These are phyloP conservation scores for Drosophila ironensis DNA, from an alignment of 1,140 invertebrate species.

Conservation along the genomic window DNA sequence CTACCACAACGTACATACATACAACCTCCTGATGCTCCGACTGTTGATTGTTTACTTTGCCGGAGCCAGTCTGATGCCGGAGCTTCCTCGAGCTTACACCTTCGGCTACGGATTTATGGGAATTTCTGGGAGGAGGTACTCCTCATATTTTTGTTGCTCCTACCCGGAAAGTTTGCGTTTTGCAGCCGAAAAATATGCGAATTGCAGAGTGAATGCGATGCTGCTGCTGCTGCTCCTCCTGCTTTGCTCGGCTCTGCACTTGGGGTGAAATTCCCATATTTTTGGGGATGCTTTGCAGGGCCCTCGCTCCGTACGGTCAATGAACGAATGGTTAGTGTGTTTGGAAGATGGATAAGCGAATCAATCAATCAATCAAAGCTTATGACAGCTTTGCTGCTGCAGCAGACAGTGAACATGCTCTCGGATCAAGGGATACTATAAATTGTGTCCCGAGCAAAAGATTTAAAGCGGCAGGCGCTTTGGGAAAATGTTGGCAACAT, in stretches of 20 bases:
- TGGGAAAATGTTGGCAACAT: not conserved
- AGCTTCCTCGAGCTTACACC: conserved; percentile 44
- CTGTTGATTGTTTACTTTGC: conserved; percentile 42
- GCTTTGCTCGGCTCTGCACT: too few species aligned
- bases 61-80: conserved; percentile 5
- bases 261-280: conserved; percentile 11
- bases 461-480: not conserved
- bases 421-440: conserved; percentile 3
- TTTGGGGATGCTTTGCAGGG: not conserved
- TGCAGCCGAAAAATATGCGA: conserved; percentile 12
- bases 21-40: conserved; percentile 1
- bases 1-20: too few species aligned
- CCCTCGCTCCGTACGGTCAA: too few species aligned
- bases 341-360: conserved; percentile 24
- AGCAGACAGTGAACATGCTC: conserved; percentile 24
- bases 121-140: not conserved
- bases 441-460: not conserved
- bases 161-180: conserved; percentile 15
- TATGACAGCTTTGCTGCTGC: conserved; percentile 27
- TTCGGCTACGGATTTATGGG: conserved; percentile 42
- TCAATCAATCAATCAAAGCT: conserved; percentile 52
- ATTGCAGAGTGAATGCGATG: conserved; percentile 32
- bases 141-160: conserved; percentile 1
- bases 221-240: too few species aligned
- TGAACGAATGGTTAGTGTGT: conserved; percentile 7